Conservation (phyloP, 2,797 vertebrate genomes). For the Danio jaintianensis region DNA sequence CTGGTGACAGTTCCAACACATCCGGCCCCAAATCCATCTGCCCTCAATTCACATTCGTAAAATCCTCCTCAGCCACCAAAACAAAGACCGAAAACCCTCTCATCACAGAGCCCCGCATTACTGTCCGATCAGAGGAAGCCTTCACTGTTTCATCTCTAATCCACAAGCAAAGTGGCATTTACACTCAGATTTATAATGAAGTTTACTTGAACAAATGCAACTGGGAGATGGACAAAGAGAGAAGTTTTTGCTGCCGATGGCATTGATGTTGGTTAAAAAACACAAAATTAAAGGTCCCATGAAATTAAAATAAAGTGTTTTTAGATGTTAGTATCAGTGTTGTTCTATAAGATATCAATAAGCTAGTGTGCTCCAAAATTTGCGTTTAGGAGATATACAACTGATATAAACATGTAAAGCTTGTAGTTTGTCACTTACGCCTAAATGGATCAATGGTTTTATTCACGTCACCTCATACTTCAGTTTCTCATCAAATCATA, state of each 20-base stretch:
- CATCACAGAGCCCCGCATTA: slow-evolving; percentile 66
- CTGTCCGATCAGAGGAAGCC: slow-evolving; percentile 73
- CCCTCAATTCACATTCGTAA: slow-evolving; percentile 72
- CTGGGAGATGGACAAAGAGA: background rate
- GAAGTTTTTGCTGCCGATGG: background rate
- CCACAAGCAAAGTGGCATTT: slow-evolving; percentile 48
- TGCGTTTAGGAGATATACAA: no score
- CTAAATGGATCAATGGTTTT: no score
- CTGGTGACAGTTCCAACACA: slow-evolving; percentile 30
- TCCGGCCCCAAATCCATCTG: slow-evolving; percentile 72
- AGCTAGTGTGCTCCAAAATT: no score
- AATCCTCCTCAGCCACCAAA: slow-evolving; percentile 65
- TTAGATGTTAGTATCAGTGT: no score
- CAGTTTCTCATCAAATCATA: no score
- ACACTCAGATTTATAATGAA: background rate
- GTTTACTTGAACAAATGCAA: background rate
- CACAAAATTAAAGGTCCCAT: no score
- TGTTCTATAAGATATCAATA: no score
- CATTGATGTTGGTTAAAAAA: background rate
- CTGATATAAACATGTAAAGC: no score
- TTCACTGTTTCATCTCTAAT: slow-evolving; percentile 73
- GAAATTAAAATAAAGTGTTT: no score
- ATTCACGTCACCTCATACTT: no score
- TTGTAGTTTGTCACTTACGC: no score
- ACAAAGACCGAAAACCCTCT: slow-evolving; percentile 63